phyloP scores from a whole-genome alignment of 2,888 invertebrate genomes.

The Ommatoiulus sabulosus region DNA sequence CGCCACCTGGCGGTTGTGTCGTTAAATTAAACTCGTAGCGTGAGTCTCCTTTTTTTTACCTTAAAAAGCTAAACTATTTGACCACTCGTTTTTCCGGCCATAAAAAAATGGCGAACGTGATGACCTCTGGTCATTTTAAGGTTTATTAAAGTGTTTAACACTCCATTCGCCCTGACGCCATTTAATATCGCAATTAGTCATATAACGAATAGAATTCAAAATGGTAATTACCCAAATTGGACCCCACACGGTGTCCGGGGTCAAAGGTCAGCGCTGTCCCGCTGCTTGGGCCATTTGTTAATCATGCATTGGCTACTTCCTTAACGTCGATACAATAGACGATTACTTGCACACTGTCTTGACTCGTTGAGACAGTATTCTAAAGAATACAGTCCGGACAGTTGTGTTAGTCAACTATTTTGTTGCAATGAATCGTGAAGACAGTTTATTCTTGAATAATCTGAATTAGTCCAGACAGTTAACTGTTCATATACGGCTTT shows the following conservation, averaged over 20 bases:
- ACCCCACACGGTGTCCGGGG: not conserved
- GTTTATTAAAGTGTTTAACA: constrained; percentile 31
- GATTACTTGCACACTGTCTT: no score
- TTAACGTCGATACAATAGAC: not conserved
- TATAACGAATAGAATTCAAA: not conserved
- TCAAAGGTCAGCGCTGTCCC: not conserved
- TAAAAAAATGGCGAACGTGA: constrained; percentile 1
- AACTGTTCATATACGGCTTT: no score
- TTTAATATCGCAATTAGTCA: constrained; percentile 31
- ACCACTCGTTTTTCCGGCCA: not conserved
- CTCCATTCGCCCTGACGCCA: constrained; percentile 6
- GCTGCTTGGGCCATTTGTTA: not conserved
- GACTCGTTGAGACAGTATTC: no score
- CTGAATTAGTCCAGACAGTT: no score
- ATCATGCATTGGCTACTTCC: not conserved
- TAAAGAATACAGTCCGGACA: no score
- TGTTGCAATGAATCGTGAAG: no score
- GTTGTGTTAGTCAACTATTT: no score
- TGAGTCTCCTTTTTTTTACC: not conserved
- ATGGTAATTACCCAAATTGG: not conserved
- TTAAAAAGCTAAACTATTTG: not conserved
- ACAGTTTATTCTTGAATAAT: no score
- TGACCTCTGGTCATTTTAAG: not conserved
- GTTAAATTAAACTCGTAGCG: not conserved
- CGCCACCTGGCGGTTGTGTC: no score